Evolutionary conservation across 2,888 invertebrate species (phyloP), one percentile per base, ranked within the genome.

Genomic region (Mythimna pallens): DNA sequence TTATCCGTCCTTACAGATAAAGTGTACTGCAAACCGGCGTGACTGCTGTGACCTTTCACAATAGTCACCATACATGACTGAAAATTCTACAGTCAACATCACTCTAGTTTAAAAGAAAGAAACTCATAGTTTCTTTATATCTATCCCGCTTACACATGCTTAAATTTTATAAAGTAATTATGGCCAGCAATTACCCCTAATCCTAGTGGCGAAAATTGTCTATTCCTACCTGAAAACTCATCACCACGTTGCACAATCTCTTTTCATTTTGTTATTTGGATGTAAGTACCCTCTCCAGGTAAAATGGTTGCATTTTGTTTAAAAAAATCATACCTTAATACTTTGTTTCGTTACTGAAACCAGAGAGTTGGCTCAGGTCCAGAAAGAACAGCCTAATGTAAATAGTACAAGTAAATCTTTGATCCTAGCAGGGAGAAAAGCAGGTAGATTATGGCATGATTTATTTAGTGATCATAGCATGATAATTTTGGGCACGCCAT

Each of bases 361-460:
- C 50, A 43, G 50, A 77, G 30, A 20, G 61, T 76, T 75, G 65
- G 65, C 80, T 62, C 14, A 1, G 17, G 7, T 61, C 65, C 80
- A 73, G 43, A 54, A 73, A 62, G 57, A 1, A 8, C 43, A 52
- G 9, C 43, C 6, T 52, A 59, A 71, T 52, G 20, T 50, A 30
- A 12, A 36, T 10, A 14, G n/a, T 57, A 20, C 14, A 58, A 34
- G 50, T 22, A n/a, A 50, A 73, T 52, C 17, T 52, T 22, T 59
- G 50, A 34, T 50, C 34, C n/a, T 57, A 34, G 17, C 12, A 47
- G 20, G 5, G 2, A 43, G 3, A 34, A 5, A 36, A 22, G 3
- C 17, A 36, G 5, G 36, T 9, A 25, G n/a, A 14, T 40, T 17
- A 36, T 25, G 25, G n/a, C 17, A 17, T 66, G 9, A 30, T 59